These are phyloP conservation scores for Lasioglossum baleicum DNA, from an alignment of 1,140 invertebrate species.

Conservation along the genomic window DNA sequence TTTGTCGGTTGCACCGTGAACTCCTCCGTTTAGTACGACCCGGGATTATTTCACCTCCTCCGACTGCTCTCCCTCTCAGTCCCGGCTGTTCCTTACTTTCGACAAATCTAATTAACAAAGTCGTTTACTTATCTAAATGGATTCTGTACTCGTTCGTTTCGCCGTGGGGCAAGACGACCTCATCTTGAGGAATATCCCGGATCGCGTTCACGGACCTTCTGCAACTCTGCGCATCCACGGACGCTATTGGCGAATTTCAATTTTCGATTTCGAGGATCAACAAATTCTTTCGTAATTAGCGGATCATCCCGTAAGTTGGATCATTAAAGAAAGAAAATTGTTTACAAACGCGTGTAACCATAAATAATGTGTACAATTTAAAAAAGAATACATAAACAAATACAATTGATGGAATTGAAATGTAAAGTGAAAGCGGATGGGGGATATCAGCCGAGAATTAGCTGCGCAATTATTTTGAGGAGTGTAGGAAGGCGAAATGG, in stretches of 20 bases:
- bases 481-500: too few relatives aligned
- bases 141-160: conserved; percentile 72
- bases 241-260: not conserved
- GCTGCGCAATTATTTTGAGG: too few relatives aligned
- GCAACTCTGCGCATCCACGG: not conserved
- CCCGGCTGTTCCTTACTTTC: conserved; percentile 65
- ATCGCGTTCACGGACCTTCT: conserved; percentile 2
- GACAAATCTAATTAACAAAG: conserved; percentile 77
- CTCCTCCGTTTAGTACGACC: conserved; percentile 67
- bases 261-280: not conserved
- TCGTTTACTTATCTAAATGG: conserved; percentile 78
- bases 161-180: conserved; percentile 22
- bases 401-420: too few relatives aligned
- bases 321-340: too few relatives aligned
- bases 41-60: conserved; percentile 69
- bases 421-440: too few relatives aligned
- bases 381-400: too few relatives aligned
- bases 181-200: conserved; percentile 31
- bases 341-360: too few relatives aligned
- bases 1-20: conserved; percentile 61
- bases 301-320: too few relatives aligned
- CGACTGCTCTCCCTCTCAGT: conserved; percentile 52
- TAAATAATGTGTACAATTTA: too few relatives aligned
- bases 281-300: too few relatives aligned
- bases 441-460: too few relatives aligned